A percentile compares a stretch with the other conserved stretches of the same genome.
Evolutionary conservation across 2,888 invertebrate species (phyloP).

Genomic region (Ochropleura leucogaster): DNA sequence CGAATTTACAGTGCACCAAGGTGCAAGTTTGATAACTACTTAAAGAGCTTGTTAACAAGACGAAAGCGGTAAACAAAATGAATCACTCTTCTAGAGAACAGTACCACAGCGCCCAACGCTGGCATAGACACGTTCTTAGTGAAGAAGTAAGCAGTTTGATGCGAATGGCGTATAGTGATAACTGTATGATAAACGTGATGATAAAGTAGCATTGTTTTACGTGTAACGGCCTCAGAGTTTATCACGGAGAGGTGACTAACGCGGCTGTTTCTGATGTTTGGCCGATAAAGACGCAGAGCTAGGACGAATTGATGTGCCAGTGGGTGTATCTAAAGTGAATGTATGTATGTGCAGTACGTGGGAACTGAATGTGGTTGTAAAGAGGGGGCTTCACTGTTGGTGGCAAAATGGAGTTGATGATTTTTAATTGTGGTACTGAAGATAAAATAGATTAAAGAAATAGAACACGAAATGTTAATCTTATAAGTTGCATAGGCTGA

Average conservation of each 20-base stretch:
- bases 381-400: constrained; percentile 10
- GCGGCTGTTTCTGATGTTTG: constrained; percentile 62
- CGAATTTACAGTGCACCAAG: neutral
- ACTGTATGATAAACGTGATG: constrained; percentile 68
- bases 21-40: neutral
- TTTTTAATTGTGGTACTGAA: neutral
- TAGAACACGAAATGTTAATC: neutral
- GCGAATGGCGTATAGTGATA: constrained; percentile 65
- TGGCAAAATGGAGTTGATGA: neutral
- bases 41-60: neutral
- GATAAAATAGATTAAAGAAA: neutral
- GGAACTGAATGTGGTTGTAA: constrained; percentile 43
- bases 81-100: constrained; percentile 8
- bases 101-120: constrained; percentile 44
- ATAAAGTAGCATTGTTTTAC: constrained; percentile 72
- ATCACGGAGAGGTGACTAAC: constrained; percentile 75
- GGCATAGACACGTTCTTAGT: constrained; percentile 54
- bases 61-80: constrained; percentile 24
- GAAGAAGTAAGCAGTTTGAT: constrained; percentile 66
- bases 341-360: constrained; percentile 56
- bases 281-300: constrained; percentile 62
- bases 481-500: neutral
- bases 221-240: constrained; percentile 73
- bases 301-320: constrained; percentile 59
- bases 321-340: constrained; percentile 58